Percentiles rank a stretch among this genome's conserved stretches.
phyloP scores from a whole-genome alignment of 2,888 invertebrate genomes.

The Ichneumon xanthorius region DNA sequence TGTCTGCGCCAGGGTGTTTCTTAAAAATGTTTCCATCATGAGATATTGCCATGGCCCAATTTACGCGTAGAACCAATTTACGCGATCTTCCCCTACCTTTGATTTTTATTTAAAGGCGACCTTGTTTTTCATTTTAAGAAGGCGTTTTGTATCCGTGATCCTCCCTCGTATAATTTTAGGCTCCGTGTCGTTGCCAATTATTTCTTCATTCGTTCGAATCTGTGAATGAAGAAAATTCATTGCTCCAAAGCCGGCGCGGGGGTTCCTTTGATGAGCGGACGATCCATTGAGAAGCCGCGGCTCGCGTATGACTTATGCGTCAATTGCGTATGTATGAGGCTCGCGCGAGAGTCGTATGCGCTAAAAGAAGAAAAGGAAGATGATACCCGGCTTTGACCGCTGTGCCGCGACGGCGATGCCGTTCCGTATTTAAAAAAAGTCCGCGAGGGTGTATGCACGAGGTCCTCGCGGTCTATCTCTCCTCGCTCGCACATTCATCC shows the following conservation, averaged over 20 bases:
- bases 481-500: conserved; percentile 41
- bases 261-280: background rate
- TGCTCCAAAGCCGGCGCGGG: background rate
- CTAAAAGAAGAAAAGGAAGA: conserved; percentile 28
- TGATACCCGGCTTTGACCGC: conserved; percentile 5
- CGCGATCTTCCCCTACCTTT: too few relatives aligned
- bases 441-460: conserved; percentile 46
- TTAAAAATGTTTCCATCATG: too few relatives aligned
- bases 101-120: background rate
- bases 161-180: background rate
- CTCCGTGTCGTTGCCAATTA: background rate
- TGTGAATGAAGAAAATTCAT: conserved; percentile 18
- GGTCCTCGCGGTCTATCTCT: conserved; percentile 29
- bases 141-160: background rate
- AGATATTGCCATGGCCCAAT: too few relatives aligned
- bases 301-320: conserved; percentile 59
- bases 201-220: background rate
- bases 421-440: conserved; percentile 34
- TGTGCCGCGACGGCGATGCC: background rate
- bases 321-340: conserved; percentile 61
- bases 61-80: too few relatives aligned
- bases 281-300: conserved; percentile 35
- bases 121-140: background rate
- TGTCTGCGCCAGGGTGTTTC: too few relatives aligned
- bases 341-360: conserved; percentile 21